Conservation (phyloP, 1,140 invertebrate genomes). For the Drosophila tani region DNA sequence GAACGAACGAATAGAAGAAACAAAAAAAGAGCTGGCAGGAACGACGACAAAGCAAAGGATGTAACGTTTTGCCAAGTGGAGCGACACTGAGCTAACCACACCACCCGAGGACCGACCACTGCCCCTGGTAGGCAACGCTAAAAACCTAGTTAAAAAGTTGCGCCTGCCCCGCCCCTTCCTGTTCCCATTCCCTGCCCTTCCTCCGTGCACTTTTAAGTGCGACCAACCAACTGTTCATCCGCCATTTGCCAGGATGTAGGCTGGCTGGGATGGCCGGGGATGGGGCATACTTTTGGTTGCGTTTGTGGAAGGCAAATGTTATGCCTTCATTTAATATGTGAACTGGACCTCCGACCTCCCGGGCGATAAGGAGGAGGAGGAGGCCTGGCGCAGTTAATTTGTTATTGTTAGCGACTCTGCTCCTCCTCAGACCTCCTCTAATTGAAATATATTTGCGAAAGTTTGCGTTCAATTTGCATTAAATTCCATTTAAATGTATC, state of each 20-base stretch:
- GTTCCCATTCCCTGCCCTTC: neutral
- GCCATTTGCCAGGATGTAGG: conserved; percentile 45
- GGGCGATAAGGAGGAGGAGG: neutral
- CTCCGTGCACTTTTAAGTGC: conserved; percentile 51
- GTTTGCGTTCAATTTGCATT: conserved; percentile 74
- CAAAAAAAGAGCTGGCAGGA: conserved; percentile 24
- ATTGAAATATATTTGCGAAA: conserved; percentile 76
- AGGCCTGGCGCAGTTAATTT: conserved; percentile 59
- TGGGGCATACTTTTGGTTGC: conserved; percentile 21
- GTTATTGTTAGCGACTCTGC: conserved; percentile 66
- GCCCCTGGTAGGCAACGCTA: conserved; percentile 55
- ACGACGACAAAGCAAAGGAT: conserved; percentile 74
- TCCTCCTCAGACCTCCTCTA: conserved; percentile 31
- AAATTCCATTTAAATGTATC: conserved; percentile 39
- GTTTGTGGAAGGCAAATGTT: conserved; percentile 59
- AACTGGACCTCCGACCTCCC: conserved; percentile 19
- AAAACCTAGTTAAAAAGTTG: conserved; percentile 59
- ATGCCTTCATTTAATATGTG: conserved; percentile 71
- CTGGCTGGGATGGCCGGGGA: neutral
- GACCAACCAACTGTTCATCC: conserved; percentile 53
- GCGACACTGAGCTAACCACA: conserved; percentile 58
- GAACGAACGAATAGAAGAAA: conserved; percentile 12
- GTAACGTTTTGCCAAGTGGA: conserved; percentile 81
- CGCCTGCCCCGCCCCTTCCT: conserved; percentile 3
- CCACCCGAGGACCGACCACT: neutral